Percentiles rank a stretch among this genome's conserved stretches.
These are phyloP conservation scores for Perognathus longimembris DNA, from an alignment of 2,113 vertebrate species.

Conservation along the genomic window DNA sequence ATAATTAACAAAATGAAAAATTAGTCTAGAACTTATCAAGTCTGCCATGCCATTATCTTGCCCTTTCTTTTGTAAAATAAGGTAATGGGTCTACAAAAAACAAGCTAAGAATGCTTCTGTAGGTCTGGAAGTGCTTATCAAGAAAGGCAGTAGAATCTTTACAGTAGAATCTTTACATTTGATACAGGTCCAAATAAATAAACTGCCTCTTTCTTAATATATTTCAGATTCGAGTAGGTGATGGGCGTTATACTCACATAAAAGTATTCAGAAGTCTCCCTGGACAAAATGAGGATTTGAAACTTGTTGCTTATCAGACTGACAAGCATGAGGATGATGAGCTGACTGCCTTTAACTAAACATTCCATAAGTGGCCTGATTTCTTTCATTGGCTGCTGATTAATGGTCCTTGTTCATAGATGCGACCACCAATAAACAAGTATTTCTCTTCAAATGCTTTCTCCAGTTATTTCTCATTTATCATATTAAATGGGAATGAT, in stretches of 20 bases:
- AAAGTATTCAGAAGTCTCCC: conserved; percentile 85
- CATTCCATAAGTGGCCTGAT: background rate
- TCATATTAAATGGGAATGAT: conserved; percentile 3
- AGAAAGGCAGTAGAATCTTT: background rate
- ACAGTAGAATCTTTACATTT: background rate
- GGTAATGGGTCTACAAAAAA: background rate
- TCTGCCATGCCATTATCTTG: background rate
- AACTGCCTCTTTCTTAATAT: conserved; percentile 38
- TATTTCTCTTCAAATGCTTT: background rate
- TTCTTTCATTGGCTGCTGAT: background rate
- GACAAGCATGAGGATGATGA: conserved; percentile 86
- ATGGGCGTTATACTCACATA: conserved; percentile 84
- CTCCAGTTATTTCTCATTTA: background rate
- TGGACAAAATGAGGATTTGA: conserved; percentile 28
- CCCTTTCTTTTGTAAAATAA: conserved; percentile 2
- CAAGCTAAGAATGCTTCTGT: background rate
- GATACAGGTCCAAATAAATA: background rate
- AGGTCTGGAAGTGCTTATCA: background rate
- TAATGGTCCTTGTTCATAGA: background rate
- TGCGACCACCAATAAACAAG: conserved; percentile 40
- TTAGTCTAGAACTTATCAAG: background rate
- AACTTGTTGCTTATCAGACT: conserved; percentile 82
- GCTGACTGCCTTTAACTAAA: conserved; percentile 85
- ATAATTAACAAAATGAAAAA: background rate
- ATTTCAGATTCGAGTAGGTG: conserved; percentile 89